phyloP scores from a whole-genome alignment of 2,113 vertebrate genomes.

The Macheiramphus alcinus region DNA sequence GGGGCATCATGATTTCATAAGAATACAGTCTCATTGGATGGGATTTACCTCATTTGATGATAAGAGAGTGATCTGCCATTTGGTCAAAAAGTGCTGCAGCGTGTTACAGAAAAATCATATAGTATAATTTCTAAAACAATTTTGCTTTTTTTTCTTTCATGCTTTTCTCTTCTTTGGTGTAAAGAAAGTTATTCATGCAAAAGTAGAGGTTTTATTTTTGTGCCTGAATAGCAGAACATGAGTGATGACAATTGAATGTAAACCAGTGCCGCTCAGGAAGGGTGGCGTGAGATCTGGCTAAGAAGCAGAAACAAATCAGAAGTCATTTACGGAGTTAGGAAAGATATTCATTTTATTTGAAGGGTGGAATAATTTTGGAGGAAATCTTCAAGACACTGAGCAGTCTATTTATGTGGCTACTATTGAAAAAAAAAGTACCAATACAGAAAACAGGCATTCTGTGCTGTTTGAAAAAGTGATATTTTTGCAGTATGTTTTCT shows the following conservation, averaged over 20 bases:
- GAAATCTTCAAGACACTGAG: background rate
- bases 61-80: background rate
- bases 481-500: background rate
- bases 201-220: background rate
- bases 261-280: background rate
- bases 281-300: background rate
- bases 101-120: background rate
- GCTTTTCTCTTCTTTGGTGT: background rate
- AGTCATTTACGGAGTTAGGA: background rate
- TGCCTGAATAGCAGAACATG: background rate
- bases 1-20: background rate
- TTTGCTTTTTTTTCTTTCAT: background rate
- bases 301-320: background rate
- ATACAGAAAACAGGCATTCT: background rate
- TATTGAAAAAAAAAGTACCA: background rate
- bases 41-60: background rate
- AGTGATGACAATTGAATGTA: background rate
- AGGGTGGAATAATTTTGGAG: background rate
- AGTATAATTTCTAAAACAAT: background rate
- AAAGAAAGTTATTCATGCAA: background rate
- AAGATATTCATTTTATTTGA: background rate
- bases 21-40: background rate
- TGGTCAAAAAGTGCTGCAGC: background rate
- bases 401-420: background rate
- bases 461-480: background rate